Percentiles rank a stretch among this genome's conserved stretches.
These are phyloP conservation scores for Mastacembelus armatus DNA, from an alignment of 2,797 vertebrate species.

Conservation along the genomic window DNA sequence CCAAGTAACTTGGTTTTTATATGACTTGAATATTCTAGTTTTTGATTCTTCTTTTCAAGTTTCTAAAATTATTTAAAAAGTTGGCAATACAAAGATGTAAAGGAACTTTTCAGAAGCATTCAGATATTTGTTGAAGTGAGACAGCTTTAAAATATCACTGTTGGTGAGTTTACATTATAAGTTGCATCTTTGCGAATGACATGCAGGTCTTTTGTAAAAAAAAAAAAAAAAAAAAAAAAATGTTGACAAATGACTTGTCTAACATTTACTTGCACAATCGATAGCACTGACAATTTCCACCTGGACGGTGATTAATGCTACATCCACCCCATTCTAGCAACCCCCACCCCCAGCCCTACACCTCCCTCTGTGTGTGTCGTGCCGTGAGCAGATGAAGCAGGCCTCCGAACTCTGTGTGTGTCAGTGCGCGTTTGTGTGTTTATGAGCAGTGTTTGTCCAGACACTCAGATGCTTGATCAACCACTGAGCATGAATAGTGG, in stretches of 20 bases:
- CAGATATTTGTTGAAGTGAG: neutral
- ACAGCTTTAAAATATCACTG: constrained; percentile 22
- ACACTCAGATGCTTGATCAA: constrained; percentile 51
- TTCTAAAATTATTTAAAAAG: neutral
- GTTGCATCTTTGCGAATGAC: constrained; percentile 77
- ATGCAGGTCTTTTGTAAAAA: constrained; percentile 80
- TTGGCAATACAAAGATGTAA: neutral
- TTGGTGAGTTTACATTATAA: constrained; percentile 60
- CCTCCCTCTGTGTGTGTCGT: constrained; percentile 82
- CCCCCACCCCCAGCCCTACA: constrained; percentile 65
- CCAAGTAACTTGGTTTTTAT: neutral
- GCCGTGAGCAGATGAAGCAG: constrained; percentile 81
- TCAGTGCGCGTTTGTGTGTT: constrained; percentile 16
- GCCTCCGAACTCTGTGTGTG: constrained; percentile 45
- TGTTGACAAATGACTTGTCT: constrained; percentile 93
- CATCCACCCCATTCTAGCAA: constrained; percentile 78
- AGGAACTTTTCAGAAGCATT: constrained; percentile 13
- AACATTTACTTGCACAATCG: constrained; percentile 96
- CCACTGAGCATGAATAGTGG: constrained; percentile 41
- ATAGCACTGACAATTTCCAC: constrained; percentile 94
- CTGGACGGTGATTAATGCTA: constrained; percentile 93
- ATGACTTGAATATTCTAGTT: neutral
- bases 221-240: constrained; percentile 65
- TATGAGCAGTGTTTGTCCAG: constrained; percentile 36
- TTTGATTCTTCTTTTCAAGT: neutral